Conservation (phyloP, 2,797 vertebrate species). For the Okamejei kenojei region DNA sequence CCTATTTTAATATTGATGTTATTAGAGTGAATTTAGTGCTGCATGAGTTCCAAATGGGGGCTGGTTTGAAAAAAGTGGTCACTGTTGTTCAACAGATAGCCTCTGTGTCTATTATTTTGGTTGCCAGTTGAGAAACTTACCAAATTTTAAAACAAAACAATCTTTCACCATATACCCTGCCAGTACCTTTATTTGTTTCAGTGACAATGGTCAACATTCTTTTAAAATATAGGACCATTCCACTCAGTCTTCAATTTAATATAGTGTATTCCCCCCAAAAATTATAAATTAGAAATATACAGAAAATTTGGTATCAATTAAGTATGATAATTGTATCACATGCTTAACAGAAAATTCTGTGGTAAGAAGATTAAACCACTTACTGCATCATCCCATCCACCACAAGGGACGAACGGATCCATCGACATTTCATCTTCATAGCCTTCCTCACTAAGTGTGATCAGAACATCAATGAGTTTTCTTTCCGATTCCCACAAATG, state of each 20-base stretch:
- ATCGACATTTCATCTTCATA: slow-evolving; percentile 52
- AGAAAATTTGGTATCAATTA: neutral
- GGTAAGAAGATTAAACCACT: slow-evolving; percentile 49
- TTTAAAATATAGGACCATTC: neutral
- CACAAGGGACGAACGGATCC: slow-evolving; percentile 49
- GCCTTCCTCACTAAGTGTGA: slow-evolving; percentile 62
- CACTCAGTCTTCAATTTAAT: neutral
- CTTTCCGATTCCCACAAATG: slow-evolving; percentile 49
- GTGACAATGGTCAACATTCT: neutral
- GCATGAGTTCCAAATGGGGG: neutral
- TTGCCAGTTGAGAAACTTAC: neutral
- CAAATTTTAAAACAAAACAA: neutral
- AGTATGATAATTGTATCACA: neutral
- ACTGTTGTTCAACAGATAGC: neutral
- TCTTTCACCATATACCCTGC: neutral
- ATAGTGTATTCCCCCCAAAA: neutral
- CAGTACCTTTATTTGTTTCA: neutral
- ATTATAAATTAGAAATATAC: neutral
- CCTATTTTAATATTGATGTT: no score
- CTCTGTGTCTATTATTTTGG: neutral
- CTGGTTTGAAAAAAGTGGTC: neutral
- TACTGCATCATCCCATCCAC: slow-evolving; percentile 74
- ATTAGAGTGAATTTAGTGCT: neutral
- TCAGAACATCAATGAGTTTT: slow-evolving; percentile 55
- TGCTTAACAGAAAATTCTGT: neutral